These are phyloP conservation scores for Pogonocherus hispidulus DNA, from an alignment of 2,888 invertebrate species.

Conservation along the genomic window DNA sequence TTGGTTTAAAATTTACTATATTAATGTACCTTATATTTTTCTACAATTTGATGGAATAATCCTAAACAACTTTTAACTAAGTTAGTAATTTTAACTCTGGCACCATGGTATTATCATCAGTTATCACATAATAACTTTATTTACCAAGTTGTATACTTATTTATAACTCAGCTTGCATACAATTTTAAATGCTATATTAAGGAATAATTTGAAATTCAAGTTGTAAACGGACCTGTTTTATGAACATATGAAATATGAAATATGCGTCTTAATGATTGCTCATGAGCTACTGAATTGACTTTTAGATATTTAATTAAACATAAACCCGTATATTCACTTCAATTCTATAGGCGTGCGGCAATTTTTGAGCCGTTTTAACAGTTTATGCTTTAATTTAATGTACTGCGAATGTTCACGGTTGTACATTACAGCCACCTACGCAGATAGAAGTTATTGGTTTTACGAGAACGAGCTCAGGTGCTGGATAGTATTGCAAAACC, in stretches of 20 bases:
- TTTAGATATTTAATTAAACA: slow-evolving; percentile 28
- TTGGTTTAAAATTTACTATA: too few relatives aligned
- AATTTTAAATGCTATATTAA: too few relatives aligned
- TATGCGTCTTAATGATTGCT: not conserved
- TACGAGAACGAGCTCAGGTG: slow-evolving; percentile 40
- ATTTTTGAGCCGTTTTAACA: slow-evolving; percentile 26
- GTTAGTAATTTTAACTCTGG: too few relatives aligned
- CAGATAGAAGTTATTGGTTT: slow-evolving; percentile 39
- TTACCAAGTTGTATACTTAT: too few relatives aligned
- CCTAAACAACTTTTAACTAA: too few relatives aligned
- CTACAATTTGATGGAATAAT: too few relatives aligned
- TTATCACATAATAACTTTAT: too few relatives aligned
- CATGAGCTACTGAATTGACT: slow-evolving; percentile 9
- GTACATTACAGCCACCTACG: slow-evolving; percentile 41
- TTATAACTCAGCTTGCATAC: too few relatives aligned
- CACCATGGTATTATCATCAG: too few relatives aligned
- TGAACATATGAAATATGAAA: slow-evolving; percentile 15
- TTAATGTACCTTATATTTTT: too few relatives aligned
- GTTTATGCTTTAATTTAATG: slow-evolving; percentile 43
- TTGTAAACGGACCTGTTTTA: not conserved
- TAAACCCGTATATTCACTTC: slow-evolving; percentile 29
- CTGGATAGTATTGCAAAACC: slow-evolving; percentile 50
- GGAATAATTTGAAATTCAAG: not conserved
- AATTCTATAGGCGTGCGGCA: not conserved
- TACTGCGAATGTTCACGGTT: slow-evolving; percentile 33